Evolutionary conservation across 2,113 vertebrate species (phyloP).

Genomic region (Platichthys stellatus): DNA sequence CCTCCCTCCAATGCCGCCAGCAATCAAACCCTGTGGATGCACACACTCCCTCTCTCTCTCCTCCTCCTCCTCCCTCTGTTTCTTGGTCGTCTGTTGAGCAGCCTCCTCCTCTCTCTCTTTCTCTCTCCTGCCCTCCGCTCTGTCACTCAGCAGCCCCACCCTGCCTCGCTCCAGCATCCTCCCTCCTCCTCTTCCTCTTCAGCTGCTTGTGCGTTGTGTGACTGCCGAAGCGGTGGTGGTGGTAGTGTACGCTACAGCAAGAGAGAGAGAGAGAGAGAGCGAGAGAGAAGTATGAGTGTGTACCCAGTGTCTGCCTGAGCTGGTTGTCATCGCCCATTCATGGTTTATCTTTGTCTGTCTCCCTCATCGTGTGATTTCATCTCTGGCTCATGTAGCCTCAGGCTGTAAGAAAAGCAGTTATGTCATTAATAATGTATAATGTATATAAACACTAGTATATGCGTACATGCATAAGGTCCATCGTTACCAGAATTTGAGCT

Average conservation of each 20-base stretch:
- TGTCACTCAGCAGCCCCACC: slow-evolving; percentile 67
- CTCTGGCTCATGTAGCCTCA: slow-evolving; percentile 31
- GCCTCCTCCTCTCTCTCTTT: slow-evolving; percentile 47
- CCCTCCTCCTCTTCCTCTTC: slow-evolving; percentile 17
- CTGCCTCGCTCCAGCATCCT: slow-evolving; percentile 58
- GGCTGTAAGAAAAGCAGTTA: slow-evolving; percentile 16
- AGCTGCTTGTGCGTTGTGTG: slow-evolving; percentile 41
- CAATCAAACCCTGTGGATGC: slow-evolving; percentile 57
- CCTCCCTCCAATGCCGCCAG: slow-evolving; percentile 46
- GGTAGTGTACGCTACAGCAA: slow-evolving; percentile 34
- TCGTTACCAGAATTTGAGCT: no score
- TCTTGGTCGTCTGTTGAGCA: slow-evolving; percentile 46
- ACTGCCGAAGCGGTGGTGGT: slow-evolving; percentile 56
- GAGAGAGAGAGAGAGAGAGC: slow-evolving; percentile 14
- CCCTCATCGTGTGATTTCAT: slow-evolving; percentile 34
- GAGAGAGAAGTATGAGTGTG: slow-evolving; percentile 19
- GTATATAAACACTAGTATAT: slow-evolving; percentile 19
- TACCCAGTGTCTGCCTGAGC: slow-evolving; percentile 9
- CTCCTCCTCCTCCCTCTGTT: slow-evolving; percentile 41
- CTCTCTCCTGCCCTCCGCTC: slow-evolving; percentile 46
- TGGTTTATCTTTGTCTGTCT: slow-evolving; percentile 16
- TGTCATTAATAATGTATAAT: slow-evolving; percentile 64
- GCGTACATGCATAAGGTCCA: background rate
- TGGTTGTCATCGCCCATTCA: slow-evolving; percentile 40
- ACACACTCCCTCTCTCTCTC: slow-evolving; percentile 34